Evolutionary conservation across 2,888 invertebrate species (phyloP).

Genomic region (Macrostomum cliftonense): DNA sequence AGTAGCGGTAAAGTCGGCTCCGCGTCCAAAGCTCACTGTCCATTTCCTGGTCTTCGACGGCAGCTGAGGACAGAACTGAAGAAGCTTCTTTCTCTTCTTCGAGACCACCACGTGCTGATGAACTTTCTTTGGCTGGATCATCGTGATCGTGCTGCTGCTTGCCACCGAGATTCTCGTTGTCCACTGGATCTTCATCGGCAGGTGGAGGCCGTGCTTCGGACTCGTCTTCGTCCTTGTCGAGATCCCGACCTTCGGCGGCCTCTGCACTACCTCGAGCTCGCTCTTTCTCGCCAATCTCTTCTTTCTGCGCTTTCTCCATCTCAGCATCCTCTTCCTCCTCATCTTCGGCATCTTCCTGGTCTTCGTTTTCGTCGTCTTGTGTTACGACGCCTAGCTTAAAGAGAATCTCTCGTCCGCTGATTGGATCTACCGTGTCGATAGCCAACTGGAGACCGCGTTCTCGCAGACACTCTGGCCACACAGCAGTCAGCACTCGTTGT

Average conservation of each 20-base stretch:
- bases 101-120: too few relatives aligned
- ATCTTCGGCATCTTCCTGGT: slow-evolving; percentile 12
- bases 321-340: slow-evolving; percentile 13
- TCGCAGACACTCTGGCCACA: slow-evolving; percentile 34
- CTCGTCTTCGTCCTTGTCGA: slow-evolving; percentile 2
- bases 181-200: too few relatives aligned
- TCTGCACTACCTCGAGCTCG: slow-evolving; percentile 12
- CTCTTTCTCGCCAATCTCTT: slow-evolving; percentile 10
- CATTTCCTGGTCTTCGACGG: too few relatives aligned
- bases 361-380: slow-evolving; percentile 14
- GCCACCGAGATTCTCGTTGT: too few relatives aligned
- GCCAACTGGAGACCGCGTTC: slow-evolving; percentile 33
- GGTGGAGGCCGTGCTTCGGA: background rate
- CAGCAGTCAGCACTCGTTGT: slow-evolving; percentile 29
- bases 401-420: slow-evolving; percentile 8
- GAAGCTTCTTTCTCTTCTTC: too few relatives aligned
- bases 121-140: too few relatives aligned
- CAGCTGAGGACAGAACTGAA: too few relatives aligned
- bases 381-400: background rate
- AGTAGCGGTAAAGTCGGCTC: too few relatives aligned
- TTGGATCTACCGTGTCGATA: slow-evolving; percentile 21
- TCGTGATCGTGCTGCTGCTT: too few relatives aligned
- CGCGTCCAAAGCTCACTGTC: too few relatives aligned
- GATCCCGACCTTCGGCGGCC: slow-evolving; percentile 13
- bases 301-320: slow-evolving; percentile 11